A percentile compares a stretch with the other conserved stretches of the same genome.
These are phyloP conservation scores for Choristoneura rosaceana DNA, from an alignment of 2,888 invertebrate genomes.

Conservation along the genomic window DNA sequence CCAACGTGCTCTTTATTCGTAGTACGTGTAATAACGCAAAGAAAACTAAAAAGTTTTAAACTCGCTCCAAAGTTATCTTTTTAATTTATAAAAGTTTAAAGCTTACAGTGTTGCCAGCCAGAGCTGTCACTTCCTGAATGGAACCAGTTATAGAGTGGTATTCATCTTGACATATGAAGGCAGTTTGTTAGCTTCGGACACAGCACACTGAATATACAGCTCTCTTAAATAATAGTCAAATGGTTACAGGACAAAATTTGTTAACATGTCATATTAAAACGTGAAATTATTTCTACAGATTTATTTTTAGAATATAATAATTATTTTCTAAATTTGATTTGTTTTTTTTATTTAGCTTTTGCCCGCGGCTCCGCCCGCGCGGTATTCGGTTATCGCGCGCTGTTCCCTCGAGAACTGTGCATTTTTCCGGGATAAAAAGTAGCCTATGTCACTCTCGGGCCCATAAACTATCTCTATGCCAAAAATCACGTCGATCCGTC, in stretches of 20 bases:
- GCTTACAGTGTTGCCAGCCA: conserved; percentile 24
- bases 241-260: not conserved
- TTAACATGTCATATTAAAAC: not conserved
- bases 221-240: not conserved
- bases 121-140: conserved; percentile 50
- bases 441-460: no score
- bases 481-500: no score
- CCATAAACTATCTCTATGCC: no score
- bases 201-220: not conserved
- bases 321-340: no score
- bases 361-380: no score
- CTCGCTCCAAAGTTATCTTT: conserved; percentile 17
- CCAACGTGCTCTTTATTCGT: not conserved
- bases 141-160: conserved; percentile 48
- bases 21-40: not conserved
- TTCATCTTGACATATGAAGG: conserved; percentile 46
- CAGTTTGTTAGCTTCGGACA: conserved; percentile 20
- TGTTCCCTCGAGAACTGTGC: no score
- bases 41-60: conserved; percentile 8
- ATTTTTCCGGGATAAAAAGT: no score
- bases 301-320: not conserved
- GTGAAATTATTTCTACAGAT: not conserved
- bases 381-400: no score
- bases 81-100: conserved; percentile 22
- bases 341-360: no score